These are phyloP conservation scores for Paguma larvata DNA, from an alignment of 2,797 vertebrate genomes.

Conservation along the genomic window DNA sequence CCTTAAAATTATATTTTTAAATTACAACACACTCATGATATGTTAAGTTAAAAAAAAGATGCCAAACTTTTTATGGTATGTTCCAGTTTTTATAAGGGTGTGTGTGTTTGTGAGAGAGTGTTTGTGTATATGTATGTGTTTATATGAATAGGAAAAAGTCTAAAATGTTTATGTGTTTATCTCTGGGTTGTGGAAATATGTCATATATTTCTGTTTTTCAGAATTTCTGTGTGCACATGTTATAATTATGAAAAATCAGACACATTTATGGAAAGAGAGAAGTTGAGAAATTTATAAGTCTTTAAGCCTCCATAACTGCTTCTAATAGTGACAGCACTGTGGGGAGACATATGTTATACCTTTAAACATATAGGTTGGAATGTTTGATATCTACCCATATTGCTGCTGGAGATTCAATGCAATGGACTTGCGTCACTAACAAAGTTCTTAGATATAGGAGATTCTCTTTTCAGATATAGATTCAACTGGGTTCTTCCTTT, in stretches of 20 bases:
- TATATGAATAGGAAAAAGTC: background rate
- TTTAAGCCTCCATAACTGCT: background rate
- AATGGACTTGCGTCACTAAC: background rate
- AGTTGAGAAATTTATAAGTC: background rate
- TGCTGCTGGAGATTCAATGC: background rate
- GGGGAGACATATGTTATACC: background rate
- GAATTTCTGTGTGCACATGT: background rate
- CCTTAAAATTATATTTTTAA: constrained; percentile 18
- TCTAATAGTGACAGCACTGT: background rate
- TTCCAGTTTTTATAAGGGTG: background rate
- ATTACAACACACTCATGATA: background rate
- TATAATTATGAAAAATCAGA: background rate
- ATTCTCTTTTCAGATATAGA: background rate
- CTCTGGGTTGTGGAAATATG: background rate
- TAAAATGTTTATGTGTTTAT: background rate
- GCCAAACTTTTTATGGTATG: background rate
- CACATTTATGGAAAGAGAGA: background rate
- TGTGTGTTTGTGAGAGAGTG: background rate
- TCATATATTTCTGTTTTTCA: background rate
- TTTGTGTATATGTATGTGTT: background rate
- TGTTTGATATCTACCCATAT: background rate
- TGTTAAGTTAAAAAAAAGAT: background rate
- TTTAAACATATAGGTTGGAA: background rate
- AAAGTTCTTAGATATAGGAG: background rate
- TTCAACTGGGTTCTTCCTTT: background rate